Base-by-base conservation (phyloP, 2,888 invertebrate genomes). In the Leistus spinibarbis region DNA sequence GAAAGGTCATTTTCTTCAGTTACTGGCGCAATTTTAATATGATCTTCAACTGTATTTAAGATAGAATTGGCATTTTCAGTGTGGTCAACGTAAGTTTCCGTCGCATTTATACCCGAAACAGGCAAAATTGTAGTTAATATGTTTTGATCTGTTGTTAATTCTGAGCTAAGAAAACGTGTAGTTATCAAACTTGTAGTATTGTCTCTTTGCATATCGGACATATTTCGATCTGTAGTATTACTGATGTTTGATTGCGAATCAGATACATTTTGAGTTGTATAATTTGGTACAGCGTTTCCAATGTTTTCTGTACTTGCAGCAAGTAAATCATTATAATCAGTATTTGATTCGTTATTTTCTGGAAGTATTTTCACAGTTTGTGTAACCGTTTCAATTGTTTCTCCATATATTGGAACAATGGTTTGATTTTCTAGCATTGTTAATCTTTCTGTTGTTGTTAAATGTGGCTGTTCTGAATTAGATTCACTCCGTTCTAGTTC, bases 91-190 rank as follows among this genome's bases (percentile, higher is more conserved):
- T 40, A 40, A 10, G 13, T 40, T 4, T 69, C 67, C 17, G 27
- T 64, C 9, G 66, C 72, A 62, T 16, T 70, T 2, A 71, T 71
- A 4, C 77, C 77, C 13, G 79, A 76, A 67, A 80, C 78, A 5
- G 80, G 54, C 40, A 79, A 78, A 24, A 79, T 71, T 22, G 81
- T 81, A 1, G 82, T 81, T 3, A 81, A 53, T 20, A 82, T 80
- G 7, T 82, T 65, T 56, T 82, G 84, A 22, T 82, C 81, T 54
- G 85, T 84, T 9, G 82, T 82, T 0, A 84, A 85, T 1, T 80
- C 65, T 22, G 78, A 75, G 79, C 83, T 81, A 40, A 2, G 40
- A 10, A 7, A 2, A 40, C 40, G 7, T 3, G 40, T 4, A 2
- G 5, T 40, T 10, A 40, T 10, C 5, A 40, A 40, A 5, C 13